phyloP scores from a whole-genome alignment of 2,888 invertebrate species.

The Coecobrya sp. region DNA sequence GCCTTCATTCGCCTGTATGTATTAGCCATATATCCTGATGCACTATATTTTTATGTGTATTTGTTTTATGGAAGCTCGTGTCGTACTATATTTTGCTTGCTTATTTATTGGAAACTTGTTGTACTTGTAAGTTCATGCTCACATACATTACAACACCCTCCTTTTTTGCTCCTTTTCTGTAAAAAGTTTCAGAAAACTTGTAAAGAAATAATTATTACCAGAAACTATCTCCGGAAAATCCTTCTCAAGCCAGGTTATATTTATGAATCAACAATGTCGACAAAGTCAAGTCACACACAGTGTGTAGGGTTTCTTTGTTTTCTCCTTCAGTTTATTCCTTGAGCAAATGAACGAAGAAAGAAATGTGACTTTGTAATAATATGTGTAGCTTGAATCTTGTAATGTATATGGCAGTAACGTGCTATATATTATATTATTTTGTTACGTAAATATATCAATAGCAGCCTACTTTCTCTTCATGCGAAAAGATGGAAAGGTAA shows the following conservation, averaged over 20 bases:
- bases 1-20: no score
- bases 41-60: no score
- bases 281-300: conserved; percentile 53
- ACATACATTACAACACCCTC: no score
- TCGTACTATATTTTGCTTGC: no score
- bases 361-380: background rate
- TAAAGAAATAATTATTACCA: conserved; percentile 61
- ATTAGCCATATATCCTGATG: no score
- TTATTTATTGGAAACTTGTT: no score
- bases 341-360: background rate
- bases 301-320: background rate
- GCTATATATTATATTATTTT: no score
- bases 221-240: conserved; percentile 58
- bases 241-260: conserved; percentile 65
- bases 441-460: background rate
- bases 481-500: conserved; percentile 22
- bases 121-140: no score
- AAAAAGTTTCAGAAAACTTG: conserved; percentile 51
- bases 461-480: background rate
- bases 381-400: no score
- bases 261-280: conserved; percentile 41
- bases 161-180: background rate
- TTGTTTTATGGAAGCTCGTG: no score
- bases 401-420: no score
- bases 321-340: background rate